These are phyloP conservation scores for Balaeniceps rex DNA, from an alignment of 2,113 vertebrate species.

Conservation along the genomic window DNA sequence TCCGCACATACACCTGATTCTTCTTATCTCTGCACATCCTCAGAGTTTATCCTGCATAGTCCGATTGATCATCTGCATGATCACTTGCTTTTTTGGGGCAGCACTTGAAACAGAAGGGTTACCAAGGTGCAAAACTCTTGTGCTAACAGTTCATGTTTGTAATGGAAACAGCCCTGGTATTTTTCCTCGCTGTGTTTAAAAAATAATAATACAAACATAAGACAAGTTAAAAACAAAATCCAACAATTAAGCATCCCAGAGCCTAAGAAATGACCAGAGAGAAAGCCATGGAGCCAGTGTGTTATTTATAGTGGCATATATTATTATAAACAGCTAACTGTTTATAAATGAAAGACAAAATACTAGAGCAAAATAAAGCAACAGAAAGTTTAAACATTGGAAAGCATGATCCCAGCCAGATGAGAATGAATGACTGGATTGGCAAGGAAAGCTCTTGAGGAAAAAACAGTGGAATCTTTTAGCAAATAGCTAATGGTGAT, in stretches of 20 bases:
- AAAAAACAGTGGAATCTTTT: neutral
- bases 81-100: neutral
- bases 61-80: neutral
- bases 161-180: neutral
- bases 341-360: neutral
- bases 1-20: neutral
- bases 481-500: neutral
- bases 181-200: neutral
- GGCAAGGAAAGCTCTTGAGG: neutral
- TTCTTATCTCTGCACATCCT: neutral
- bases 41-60: neutral
- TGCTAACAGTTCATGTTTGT: neutral
- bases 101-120: neutral
- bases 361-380: neutral
- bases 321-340: too few relatives aligned
- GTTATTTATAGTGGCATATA: neutral
- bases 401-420: neutral
- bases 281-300: neutral
- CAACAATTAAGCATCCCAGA: neutral
- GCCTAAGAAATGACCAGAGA: neutral
- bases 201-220: neutral
- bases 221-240: neutral
- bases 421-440: neutral
- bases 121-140: neutral
- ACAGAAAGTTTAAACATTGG: neutral